Conservation (phyloP, 2,113 vertebrate genomes). For the Puntigrus tetrazona region DNA sequence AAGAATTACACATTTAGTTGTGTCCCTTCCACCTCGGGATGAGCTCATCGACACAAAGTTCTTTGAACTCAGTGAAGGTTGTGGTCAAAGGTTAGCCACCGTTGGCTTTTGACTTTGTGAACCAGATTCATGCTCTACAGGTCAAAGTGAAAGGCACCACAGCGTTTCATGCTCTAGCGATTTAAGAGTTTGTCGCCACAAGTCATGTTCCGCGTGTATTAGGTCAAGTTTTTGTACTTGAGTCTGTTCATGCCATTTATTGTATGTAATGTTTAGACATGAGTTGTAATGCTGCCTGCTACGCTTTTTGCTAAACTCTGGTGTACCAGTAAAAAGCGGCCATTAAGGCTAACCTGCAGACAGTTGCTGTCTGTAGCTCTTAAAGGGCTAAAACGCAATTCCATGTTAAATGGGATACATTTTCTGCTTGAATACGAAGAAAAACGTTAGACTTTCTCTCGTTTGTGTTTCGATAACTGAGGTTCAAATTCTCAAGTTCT, state of each 20-base stretch:
- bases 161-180: slow-evolving; percentile 48
- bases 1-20: neutral
- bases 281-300: neutral
- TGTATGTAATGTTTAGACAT: neutral
- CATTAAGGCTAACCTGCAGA: neutral
- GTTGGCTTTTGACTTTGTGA: slow-evolving; percentile 41
- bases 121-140: slow-evolving; percentile 54
- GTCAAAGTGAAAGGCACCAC: slow-evolving; percentile 55
- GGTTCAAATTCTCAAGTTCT: neutral
- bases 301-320: neutral
- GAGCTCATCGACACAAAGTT: neutral
- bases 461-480: neutral
- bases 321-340: neutral
- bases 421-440: neutral
- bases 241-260: neutral
- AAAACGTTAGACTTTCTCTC: neutral
- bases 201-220: slow-evolving; percentile 11
- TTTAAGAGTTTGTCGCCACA: slow-evolving; percentile 37
- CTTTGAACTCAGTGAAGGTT: slow-evolving; percentile 37
- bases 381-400: neutral
- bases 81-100: slow-evolving; percentile 40
- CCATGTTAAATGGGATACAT: neutral
- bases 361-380: neutral
- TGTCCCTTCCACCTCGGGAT: neutral
- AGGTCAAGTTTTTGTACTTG: slow-evolving; percentile 37